Conservation (phyloP, 2,888 invertebrate species). For the Microctonus hyperodae region DNA sequence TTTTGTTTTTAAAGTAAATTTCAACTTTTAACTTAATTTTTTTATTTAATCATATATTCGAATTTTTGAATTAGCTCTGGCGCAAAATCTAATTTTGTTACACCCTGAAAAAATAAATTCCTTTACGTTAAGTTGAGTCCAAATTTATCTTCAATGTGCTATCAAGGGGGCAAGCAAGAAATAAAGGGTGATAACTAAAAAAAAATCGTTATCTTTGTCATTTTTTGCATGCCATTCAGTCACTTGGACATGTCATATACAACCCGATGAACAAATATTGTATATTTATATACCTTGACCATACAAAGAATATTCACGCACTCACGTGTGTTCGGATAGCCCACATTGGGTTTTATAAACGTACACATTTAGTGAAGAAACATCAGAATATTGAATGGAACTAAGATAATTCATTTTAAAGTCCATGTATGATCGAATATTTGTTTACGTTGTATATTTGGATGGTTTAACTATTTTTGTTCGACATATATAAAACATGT, state of each 20-base stretch:
- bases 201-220: background rate
- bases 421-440: background rate
- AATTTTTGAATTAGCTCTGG: background rate
- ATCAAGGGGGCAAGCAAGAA: background rate
- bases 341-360: constrained; percentile 57
- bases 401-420: constrained; percentile 28
- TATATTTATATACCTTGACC: constrained; percentile 17
- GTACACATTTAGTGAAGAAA: constrained; percentile 43
- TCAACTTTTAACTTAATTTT: background rate
- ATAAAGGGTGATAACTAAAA: background rate
- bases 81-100: background rate
- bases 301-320: constrained; percentile 12
- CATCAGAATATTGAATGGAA: constrained; percentile 46
- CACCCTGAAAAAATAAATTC: background rate
- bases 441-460: background rate
- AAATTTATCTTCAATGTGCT: background rate
- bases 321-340: constrained; percentile 44
- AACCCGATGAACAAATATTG: constrained; percentile 9
- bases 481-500: no score
- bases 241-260: constrained; percentile 29
- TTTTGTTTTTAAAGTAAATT: background rate
- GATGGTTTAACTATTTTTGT: no score
- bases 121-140: background rate
- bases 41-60: background rate
- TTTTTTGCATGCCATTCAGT: constrained; percentile 1